A percentile compares a stretch with the other conserved stretches of the same genome.
Conservation (phyloP, 2,113 vertebrate species). For the Azemiops feae region DNA sequence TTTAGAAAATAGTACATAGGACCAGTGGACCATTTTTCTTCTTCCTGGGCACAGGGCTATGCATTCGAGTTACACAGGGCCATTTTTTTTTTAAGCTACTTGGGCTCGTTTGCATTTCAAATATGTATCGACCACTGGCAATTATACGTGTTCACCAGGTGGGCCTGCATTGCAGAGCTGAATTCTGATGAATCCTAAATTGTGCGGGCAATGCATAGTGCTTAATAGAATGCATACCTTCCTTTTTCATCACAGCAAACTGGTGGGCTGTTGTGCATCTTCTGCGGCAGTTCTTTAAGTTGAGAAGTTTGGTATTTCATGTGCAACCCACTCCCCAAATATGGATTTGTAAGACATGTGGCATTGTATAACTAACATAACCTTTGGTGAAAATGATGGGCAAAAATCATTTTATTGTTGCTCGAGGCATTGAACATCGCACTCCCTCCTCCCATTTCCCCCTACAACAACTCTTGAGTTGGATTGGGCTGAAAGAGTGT, state of each 20-base stretch:
- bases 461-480: background rate
- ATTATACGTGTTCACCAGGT: background rate
- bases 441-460: background rate
- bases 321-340: background rate
- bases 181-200: background rate
- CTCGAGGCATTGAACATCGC: background rate
- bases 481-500: too few relatives aligned
- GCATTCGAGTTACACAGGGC: background rate
- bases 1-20: background rate
- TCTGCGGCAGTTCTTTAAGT: background rate
- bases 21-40: background rate
- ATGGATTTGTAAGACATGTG: background rate
- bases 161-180: constrained; percentile 12
- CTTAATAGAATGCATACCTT: too few relatives aligned
- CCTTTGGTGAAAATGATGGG: background rate
- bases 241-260: background rate
- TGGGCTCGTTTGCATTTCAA: background rate
- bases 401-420: background rate
- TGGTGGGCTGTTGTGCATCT: background rate
- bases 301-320: background rate
- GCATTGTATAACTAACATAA: background rate
- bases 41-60: background rate
- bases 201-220: background rate
- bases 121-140: background rate
- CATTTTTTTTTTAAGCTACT: background rate